A percentile compares a stretch with the other conserved stretches of the same genome.
phyloP scores from a whole-genome alignment of 2,888 invertebrate genomes.

The Cremastinae sp. region DNA sequence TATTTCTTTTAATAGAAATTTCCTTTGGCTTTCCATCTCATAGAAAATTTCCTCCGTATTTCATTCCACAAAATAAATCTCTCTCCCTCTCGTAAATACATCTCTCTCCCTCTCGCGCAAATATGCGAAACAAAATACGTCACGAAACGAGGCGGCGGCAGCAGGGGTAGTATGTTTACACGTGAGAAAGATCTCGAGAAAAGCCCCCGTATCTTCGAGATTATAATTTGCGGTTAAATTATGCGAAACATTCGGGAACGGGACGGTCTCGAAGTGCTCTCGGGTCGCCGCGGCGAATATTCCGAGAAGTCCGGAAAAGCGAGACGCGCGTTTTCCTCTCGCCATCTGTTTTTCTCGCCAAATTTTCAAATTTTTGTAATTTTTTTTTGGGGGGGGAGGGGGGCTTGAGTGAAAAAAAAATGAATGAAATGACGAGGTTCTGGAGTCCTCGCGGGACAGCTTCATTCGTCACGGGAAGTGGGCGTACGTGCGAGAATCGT shows the following conservation, averaged over 20 bases:
- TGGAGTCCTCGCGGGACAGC: constrained; percentile 28
- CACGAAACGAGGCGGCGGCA: constrained; percentile 11
- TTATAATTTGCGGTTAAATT: constrained; percentile 44
- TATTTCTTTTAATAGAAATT: too few species aligned
- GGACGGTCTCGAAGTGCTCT: constrained; percentile 9
- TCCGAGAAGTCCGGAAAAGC: constrained; percentile 42
- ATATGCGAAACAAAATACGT: constrained; percentile 13
- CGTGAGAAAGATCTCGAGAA: constrained; percentile 9
- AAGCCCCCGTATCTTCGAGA: not conserved
- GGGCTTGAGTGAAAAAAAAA: too few species aligned
- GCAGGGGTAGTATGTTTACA: not conserved
- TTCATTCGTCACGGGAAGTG: constrained; percentile 53
- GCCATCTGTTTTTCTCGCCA: not conserved
- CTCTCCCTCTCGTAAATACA: too few species aligned
- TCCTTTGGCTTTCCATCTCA: too few species aligned
- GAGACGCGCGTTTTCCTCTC: not conserved
- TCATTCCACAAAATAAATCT: too few species aligned
- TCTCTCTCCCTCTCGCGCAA: not conserved
- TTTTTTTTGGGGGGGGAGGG: too few species aligned
- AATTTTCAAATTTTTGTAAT: too few species aligned
- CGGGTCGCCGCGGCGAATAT: constrained; percentile 10
- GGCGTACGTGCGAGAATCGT: constrained; percentile 13
- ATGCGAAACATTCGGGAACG: constrained; percentile 28
- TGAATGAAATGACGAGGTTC: not conserved
- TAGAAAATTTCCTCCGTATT: too few species aligned